A percentile compares a stretch with the other conserved stretches of the same genome.
Evolutionary conservation across 1,140 invertebrate species (phyloP).

Genomic region (Phocides pigmalion): DNA sequence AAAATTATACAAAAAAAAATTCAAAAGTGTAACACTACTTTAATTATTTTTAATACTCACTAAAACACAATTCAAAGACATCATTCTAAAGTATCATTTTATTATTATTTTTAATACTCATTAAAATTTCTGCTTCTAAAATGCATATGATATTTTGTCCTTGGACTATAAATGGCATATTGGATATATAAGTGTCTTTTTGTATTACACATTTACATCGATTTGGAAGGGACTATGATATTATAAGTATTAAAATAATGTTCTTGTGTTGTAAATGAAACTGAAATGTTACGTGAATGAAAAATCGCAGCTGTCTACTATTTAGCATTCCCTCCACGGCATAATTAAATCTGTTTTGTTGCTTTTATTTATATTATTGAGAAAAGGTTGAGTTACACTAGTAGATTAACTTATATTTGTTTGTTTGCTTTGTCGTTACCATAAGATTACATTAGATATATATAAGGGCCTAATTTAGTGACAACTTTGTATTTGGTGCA

Average conservation of each 20-base stretch:
- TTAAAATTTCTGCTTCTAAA: no score
- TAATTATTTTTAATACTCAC: no score
- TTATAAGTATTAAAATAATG: conserved; percentile 30
- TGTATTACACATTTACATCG: conserved; percentile 21
- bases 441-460: conserved; percentile 11
- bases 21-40: no score
- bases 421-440: neutral
- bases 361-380: no score
- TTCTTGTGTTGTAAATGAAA: conserved; percentile 26
- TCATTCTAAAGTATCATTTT: no score
- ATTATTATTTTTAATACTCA: conserved; percentile 13
- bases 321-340: conserved; percentile 59
- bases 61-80: no score
- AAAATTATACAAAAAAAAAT: no score
- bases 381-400: neutral
- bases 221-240: conserved; percentile 7
- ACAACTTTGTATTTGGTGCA: conserved; percentile 10
- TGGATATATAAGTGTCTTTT: conserved; percentile 7
- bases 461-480: neutral
- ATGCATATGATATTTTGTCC: conserved; percentile 13
- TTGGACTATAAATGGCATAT: conserved; percentile 11
- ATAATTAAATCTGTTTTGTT: conserved; percentile 18
- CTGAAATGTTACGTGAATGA: conserved; percentile 42
- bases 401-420: no score
- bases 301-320: conserved; percentile 39